Base-by-base conservation (phyloP, 2,888 invertebrate species). In the Chydorus sphaericus region DNA sequence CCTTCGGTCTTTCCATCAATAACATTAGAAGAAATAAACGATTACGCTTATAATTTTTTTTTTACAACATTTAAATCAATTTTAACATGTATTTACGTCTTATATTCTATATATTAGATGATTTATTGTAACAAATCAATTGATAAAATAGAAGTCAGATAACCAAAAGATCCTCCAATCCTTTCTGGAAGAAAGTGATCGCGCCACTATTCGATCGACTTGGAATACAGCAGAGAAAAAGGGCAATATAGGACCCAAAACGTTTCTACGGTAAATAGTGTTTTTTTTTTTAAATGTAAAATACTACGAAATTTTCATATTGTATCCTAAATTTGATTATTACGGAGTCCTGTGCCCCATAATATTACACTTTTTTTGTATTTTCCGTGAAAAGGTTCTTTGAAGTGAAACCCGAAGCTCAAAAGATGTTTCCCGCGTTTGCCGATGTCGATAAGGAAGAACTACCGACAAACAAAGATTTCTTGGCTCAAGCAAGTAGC, bases 221-320 rank as follows among this genome's bases (percentile, higher is more conserved):
- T 44, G 44, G 44, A 44, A 44, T 23, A 44, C 44, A 14, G 44
- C 44, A 14, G 28, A 44, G 28, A 44, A 44, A n/a, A 44, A 44
- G 14, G 44, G 26, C 20, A 44, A 44, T 28, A 44, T 44, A 11
- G 44, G 44, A 16, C 44, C 44, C 2, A 44, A 44, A 26, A 44
- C 44, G 6, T 44, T 44, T 20, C 26, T 44, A 23, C 20, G 44
- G 44, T 44, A 44, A 44, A n/a, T 23, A 5, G 26, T 2, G 44
- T 26, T 44, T 10, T 33, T 10, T 26, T 26, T 6, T 4, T 4
- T 44, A 44, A 44, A n/a, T 26, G 28, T 26, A 44, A 26, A 44
- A 23, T 7, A 14, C 20, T 14, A 8, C 1, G 20, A 38, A 44
- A 14, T 23, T 23, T 26, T 7, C 10, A 8, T 44, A 23, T n/a